phyloP scores from a whole-genome alignment of 2,888 invertebrate genomes.

The Heliothis peltigera region DNA sequence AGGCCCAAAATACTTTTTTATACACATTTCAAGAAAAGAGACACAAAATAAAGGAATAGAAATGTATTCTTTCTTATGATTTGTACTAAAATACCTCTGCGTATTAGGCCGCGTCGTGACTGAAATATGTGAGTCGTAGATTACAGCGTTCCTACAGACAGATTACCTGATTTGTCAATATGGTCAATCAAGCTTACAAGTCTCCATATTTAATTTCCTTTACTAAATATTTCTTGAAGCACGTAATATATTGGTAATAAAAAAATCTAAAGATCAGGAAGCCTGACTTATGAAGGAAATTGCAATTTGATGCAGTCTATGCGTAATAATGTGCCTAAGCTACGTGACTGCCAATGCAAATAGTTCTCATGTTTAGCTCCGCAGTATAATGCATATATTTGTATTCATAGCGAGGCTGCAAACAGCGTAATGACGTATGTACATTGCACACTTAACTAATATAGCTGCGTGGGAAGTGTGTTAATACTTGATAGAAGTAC shows the following conservation, averaged over 20 bases:
- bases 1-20: background rate
- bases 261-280: background rate
- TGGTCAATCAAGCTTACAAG: no score
- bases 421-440: slow-evolving; percentile 23
- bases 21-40: background rate
- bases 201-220: no score
- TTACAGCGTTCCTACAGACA: no score
- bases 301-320: slow-evolving; percentile 1
- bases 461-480: background rate
- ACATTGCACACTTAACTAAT: slow-evolving; percentile 15
- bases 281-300: background rate
- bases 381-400: slow-evolving; percentile 6
- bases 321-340: slow-evolving; percentile 1
- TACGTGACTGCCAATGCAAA: slow-evolving; percentile 15
- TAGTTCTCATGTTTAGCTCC: slow-evolving; percentile 15
- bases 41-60: background rate
- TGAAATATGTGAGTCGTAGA: no score
- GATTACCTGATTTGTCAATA: no score
- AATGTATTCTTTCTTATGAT: slow-evolving; percentile 9
- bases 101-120: background rate
- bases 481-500: background rate
- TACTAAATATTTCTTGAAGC: no score
- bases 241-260: background rate
- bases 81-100: background rate
- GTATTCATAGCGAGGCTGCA: slow-evolving; percentile 25